Conservation (phyloP, 1,140 invertebrate genomes). For the Xylocopa sonorina region DNA sequence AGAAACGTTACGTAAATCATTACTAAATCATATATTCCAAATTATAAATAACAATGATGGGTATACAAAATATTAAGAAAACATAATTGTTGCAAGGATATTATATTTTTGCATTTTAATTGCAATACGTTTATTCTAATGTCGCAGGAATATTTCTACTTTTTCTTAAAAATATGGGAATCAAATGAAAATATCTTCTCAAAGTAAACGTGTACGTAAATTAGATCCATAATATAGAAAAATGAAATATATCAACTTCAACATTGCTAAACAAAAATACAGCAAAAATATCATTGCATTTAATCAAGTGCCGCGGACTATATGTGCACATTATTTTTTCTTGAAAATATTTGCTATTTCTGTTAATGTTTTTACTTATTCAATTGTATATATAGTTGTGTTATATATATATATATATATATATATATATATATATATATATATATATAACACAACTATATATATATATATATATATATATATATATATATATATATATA, state of each 20-base stretch:
- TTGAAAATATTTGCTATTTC: too few relatives aligned
- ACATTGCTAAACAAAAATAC: too few relatives aligned
- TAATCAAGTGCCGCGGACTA: too few relatives aligned
- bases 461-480: too few relatives aligned
- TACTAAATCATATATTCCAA: background rate
- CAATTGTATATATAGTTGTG: too few relatives aligned
- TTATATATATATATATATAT: too few relatives aligned
- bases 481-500: too few relatives aligned
- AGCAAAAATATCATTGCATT: too few relatives aligned
- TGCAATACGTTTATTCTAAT: background rate
- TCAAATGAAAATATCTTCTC: background rate
- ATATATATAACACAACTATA: too few relatives aligned
- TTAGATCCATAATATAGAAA: background rate
- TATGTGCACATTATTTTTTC: too few relatives aligned
- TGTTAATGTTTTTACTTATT: too few relatives aligned
- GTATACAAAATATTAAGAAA: background rate
- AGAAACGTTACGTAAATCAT: background rate
- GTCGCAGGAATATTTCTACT: background rate
- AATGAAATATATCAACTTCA: background rate
- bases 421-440: too few relatives aligned
- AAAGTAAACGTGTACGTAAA: background rate
- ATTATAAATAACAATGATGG: background rate
- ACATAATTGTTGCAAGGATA: background rate
- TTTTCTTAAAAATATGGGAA: background rate
- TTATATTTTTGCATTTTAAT: background rate